Conservation (phyloP, 2,888 invertebrate genomes). For the Nycteola revayana region DNA sequence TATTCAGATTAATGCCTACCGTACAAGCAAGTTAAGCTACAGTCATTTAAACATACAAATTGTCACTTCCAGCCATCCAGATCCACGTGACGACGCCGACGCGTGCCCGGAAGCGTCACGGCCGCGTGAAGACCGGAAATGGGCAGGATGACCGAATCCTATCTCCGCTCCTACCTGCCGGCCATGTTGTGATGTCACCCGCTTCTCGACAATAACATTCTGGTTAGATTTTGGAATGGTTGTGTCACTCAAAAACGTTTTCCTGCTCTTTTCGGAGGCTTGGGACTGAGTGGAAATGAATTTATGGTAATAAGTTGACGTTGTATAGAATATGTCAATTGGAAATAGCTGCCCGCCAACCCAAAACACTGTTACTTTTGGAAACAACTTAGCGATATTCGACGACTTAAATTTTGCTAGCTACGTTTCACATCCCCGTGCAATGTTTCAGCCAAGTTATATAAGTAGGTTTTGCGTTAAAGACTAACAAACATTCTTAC, state of each 20-base stretch:
- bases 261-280: constrained; percentile 8
- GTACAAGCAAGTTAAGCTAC: too few relatives aligned
- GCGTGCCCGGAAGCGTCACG: constrained; percentile 81
- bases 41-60: constrained; percentile 8
- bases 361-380: too few relatives aligned
- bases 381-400: too few relatives aligned
- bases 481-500: too few relatives aligned
- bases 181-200: constrained; percentile 77
- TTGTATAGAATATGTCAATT: too few relatives aligned
- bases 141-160: constrained; percentile 82
- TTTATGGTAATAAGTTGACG: too few relatives aligned
- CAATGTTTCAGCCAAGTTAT: too few relatives aligned
- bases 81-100: constrained; percentile 64
- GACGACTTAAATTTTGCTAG: too few relatives aligned
- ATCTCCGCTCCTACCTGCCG: constrained; percentile 75
- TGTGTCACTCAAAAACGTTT: constrained; percentile 28
- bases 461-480: too few relatives aligned
- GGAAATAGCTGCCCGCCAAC: too few relatives aligned
- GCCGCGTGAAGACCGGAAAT: constrained; percentile 83
- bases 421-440: too few relatives aligned
- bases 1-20: too few relatives aligned
- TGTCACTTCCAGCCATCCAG: constrained; percentile 53
- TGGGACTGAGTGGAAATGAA: not conserved
- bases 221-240: constrained; percentile 41
- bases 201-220: constrained; percentile 40